These are phyloP conservation scores for Sceloporus undulatus DNA, from an alignment of 2,113 vertebrate species.

Conservation along the genomic window DNA sequence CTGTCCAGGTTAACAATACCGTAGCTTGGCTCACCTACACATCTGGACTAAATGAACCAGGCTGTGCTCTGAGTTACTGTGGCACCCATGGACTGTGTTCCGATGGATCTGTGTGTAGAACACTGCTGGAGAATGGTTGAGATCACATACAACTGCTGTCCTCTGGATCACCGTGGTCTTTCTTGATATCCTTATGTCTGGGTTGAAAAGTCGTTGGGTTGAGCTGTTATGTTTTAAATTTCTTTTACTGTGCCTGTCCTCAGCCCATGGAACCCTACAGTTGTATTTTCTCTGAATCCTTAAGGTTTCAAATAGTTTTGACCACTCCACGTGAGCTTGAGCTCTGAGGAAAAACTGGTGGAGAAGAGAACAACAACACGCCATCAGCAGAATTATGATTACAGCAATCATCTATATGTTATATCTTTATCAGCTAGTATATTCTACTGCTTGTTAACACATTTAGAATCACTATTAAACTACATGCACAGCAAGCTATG, in stretches of 20 bases:
- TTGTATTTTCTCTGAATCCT: conserved; percentile 89
- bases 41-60: conserved; percentile 77
- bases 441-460: neutral
- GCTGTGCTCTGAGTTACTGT: conserved; percentile 80
- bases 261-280: conserved; percentile 80
- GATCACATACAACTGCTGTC: conserved; percentile 71
- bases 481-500: neutral
- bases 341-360: conserved; percentile 89
- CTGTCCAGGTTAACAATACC: conserved; percentile 79
- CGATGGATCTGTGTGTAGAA: conserved; percentile 75
- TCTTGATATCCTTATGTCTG: conserved; percentile 85
- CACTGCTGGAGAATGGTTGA: conserved; percentile 77
- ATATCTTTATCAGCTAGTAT: neutral
- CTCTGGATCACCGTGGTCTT: conserved; percentile 77
- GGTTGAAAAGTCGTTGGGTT: conserved; percentile 91
- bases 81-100: conserved; percentile 73
- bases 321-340: conserved; percentile 88
- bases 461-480: neutral
- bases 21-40: conserved; percentile 81
- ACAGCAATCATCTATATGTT: neutral
- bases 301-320: conserved; percentile 92
- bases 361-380: neutral
- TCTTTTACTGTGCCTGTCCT: conserved; percentile 84
- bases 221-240: conserved; percentile 90
- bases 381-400: neutral